phyloP scores from a whole-genome alignment of 2,888 invertebrate genomes.

The Neoaliturus tenellus region DNA sequence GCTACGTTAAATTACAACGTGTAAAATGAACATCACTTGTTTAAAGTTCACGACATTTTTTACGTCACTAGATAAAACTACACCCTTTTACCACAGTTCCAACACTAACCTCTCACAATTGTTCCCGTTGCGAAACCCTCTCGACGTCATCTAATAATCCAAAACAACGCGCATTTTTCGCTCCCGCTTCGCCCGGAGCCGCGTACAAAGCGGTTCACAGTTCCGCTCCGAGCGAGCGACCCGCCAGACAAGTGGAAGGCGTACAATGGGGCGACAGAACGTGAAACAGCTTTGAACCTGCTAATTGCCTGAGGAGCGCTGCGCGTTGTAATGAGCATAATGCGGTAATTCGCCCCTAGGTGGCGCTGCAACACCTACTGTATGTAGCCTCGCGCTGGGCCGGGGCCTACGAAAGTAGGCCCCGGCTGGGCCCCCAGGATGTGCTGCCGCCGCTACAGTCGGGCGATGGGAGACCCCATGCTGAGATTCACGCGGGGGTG shows the following conservation, averaged over 20 bases:
- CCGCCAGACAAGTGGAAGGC: neutral
- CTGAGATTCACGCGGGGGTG: too few relatives aligned
- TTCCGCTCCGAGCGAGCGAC: too few relatives aligned
- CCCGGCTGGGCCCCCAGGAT: neutral
- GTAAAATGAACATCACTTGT: too few relatives aligned
- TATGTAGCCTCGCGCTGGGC: neutral
- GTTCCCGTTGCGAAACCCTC: neutral
- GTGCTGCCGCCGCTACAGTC: neutral
- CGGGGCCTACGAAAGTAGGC: neutral
- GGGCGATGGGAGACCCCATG: too few relatives aligned
- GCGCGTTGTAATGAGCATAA: conserved; percentile 11
- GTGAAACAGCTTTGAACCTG: conserved; percentile 35
- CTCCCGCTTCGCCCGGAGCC: neutral
- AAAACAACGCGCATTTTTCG: neutral
- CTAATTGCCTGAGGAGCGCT: conserved; percentile 19
- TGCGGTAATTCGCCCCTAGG: conserved; percentile 2
- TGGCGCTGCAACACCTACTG: neutral
- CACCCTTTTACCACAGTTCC: neutral
- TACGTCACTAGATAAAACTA: too few relatives aligned
- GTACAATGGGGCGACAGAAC: conserved; percentile 15
- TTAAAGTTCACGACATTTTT: too few relatives aligned
- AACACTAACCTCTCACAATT: neutral
- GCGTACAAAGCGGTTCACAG: too few relatives aligned
- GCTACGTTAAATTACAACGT: too few relatives aligned
- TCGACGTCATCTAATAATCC: neutral